Evolutionary conservation across 2,797 vertebrate species (phyloP), one percentile per base, ranked within the genome.

Genomic region (Loris lydekkerianus): DNA sequence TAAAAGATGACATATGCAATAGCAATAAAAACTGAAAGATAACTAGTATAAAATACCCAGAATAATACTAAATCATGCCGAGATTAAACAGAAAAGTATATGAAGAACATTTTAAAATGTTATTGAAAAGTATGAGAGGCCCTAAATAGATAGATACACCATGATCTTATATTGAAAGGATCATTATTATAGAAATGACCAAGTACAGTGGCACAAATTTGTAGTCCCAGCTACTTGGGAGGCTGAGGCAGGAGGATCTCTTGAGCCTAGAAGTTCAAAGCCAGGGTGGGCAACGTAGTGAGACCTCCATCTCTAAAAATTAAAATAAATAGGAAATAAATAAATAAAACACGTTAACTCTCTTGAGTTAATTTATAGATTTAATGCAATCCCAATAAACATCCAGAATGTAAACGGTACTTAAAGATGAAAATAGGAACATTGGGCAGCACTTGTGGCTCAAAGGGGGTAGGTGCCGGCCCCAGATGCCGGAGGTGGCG

Each of bases 81-180:
- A 20, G 21, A 67, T 81, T 31, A 83, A 61, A 93, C 37, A 75
- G 67, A 76, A n/a, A 92, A 43, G 8, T 60, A 61, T 37, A 77
- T 17, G 37, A 25, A 86, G 43, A 73, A 91, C 10, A 72, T 56
- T 58, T 60, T 34, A 40, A 95, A 76, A 88, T 1, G 2, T 78
- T 65, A 60, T 56, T 94, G 56, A 67, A 75, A 95, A 92, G n/a
- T 40, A 72, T 60, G 49, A 86, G 20, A 92, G 92, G 27, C 23
- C 4, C 53, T 96, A 91, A 80, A 27, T 49, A 92, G 17, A 81
- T 70, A 95, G 56, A 58, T 83, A 69, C 23, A 46, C n/a, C 31
- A 18, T 77, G 69, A 17, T 94, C 65, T 93, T 78, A 95, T 46
- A 78, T 34, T 69, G 40, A 80, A 93, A 87, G 34, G 77, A 76